Evolutionary conservation across 1,140 invertebrate species (phyloP).

Genomic region (Bombus ignitus): DNA sequence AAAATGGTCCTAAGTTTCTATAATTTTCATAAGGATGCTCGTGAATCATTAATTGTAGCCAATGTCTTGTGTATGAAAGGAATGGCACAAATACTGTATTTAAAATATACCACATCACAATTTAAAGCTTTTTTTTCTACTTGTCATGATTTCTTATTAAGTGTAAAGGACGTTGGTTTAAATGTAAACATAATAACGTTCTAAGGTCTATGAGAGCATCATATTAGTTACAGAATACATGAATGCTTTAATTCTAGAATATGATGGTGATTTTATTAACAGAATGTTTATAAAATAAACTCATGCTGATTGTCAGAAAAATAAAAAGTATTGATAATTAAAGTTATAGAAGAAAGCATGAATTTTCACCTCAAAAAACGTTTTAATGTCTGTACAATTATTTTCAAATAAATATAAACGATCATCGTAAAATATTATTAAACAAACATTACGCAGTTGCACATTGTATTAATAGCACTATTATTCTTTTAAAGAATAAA

Average conservation of each 20-base stretch:
- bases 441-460: conserved; percentile 20
- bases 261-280: conserved; percentile 12
- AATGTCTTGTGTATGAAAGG: conserved; percentile 39
- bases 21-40: conserved; percentile 35
- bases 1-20: conserved; percentile 53
- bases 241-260: conserved; percentile 3
- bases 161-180: conserved; percentile 13
- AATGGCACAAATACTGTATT: conserved; percentile 58
- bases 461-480: conserved; percentile 25
- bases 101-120: conserved; percentile 52
- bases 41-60: conserved; percentile 40
- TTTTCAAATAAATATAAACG: conserved; percentile 15
- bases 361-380: background rate
- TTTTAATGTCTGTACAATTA: conserved; percentile 25
- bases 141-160: conserved; percentile 40
- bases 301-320: background rate
- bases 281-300: conserved; percentile 13
- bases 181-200: conserved; percentile 1
- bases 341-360: conserved; percentile 1
- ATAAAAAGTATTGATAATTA: conserved; percentile 14
- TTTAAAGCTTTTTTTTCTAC: conserved; percentile 28
- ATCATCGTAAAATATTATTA: conserved; percentile 1
- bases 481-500: conserved; percentile 1
- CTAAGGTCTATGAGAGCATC: conserved; percentile 8
- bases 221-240: background rate